Evolutionary conservation across 2,113 vertebrate species (phyloP).

Genomic region (Ptilonorhynchus violaceus): DNA sequence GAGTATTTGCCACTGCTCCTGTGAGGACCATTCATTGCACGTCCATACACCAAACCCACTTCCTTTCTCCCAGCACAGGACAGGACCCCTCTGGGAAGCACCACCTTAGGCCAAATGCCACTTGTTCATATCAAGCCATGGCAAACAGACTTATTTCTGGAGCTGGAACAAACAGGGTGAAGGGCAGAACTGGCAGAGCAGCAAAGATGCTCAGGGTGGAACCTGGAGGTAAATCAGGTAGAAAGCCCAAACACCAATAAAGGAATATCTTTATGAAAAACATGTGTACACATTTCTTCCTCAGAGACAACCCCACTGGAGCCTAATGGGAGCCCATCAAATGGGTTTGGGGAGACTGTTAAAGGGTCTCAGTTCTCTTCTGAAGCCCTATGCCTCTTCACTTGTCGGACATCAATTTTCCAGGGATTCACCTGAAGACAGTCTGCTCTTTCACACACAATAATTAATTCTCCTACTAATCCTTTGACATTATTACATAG

Average conservation of each 20-base stretch:
- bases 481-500: background rate
- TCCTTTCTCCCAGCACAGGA: background rate
- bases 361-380: background rate
- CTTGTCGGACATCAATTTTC: background rate
- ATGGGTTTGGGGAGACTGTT: background rate
- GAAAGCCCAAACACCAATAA: background rate
- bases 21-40: background rate
- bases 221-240: background rate
- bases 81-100: background rate
- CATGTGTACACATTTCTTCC: accelerated
- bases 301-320: background rate
- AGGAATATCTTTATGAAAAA: background rate
- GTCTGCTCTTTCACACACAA: background rate
- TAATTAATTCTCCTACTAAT: background rate
- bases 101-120: background rate
- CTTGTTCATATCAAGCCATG: no score
- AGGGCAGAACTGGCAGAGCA: background rate
- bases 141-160: background rate
- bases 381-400: background rate
- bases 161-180: background rate
- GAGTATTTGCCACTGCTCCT: background rate
- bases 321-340: background rate
- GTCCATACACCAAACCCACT: accelerated
- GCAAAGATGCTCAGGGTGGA: background rate
- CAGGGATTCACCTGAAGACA: background rate